Percentiles rank a stretch among this genome's conserved stretches.
phyloP scores from a whole-genome alignment of 2,113 vertebrate species.

The Nothoprocta perdicaria region DNA sequence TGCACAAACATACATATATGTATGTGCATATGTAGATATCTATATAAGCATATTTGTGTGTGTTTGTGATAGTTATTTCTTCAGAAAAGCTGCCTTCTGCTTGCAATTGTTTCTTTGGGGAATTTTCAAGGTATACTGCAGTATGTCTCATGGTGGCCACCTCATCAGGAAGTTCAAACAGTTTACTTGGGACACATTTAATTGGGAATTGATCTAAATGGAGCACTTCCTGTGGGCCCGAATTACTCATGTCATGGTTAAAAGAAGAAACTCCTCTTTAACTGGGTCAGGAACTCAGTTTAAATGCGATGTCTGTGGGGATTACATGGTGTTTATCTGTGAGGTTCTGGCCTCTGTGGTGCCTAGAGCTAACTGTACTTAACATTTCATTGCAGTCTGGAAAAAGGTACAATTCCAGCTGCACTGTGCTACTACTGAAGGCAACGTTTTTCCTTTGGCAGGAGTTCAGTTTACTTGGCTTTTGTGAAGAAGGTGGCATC shows the following conservation, averaged over 20 bases:
- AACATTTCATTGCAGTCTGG: neutral
- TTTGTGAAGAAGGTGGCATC: neutral
- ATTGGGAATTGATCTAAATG: conserved; percentile 31
- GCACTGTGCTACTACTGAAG: neutral
- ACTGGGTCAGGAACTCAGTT: conserved; percentile 54
- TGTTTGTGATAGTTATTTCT: neutral
- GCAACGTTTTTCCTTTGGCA: neutral
- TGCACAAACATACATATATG: too few relatives aligned
- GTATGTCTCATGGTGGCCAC: neutral
- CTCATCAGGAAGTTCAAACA: conserved; percentile 35
- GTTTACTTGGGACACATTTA: conserved; percentile 27
- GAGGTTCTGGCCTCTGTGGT: conserved; percentile 18
- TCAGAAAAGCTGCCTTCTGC: neutral
- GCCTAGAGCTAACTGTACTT: neutral
- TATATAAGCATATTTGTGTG: too few relatives aligned
- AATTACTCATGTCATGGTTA: conserved; percentile 11
- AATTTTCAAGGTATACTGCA: neutral
- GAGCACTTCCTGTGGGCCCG: conserved; percentile 27
- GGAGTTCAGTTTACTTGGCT: neutral
- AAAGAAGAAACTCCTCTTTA: conserved; percentile 55
- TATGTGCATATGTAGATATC: neutral
- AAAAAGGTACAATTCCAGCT: neutral
- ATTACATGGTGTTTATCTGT: conserved; percentile 42
- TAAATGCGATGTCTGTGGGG: conserved; percentile 35
- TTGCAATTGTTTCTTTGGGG: neutral